phyloP scores from a whole-genome alignment of 1,140 invertebrate species.

The Conus ventricosus region DNA sequence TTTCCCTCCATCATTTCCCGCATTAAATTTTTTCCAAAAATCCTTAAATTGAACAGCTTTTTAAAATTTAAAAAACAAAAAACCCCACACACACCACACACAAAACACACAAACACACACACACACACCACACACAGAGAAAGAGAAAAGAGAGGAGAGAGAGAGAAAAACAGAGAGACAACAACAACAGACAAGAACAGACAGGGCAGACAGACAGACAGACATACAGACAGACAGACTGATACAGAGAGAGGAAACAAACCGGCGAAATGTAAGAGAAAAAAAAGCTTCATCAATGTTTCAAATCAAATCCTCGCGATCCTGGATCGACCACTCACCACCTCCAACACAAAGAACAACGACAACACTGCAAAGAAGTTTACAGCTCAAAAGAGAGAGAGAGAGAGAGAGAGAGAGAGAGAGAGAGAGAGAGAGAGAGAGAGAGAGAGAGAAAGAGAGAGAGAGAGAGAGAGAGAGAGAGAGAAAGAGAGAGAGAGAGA shows the following conservation, averaged over 20 bases:
- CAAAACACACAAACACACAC: neutral
- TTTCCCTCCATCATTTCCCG: too few species aligned
- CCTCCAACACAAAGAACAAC: too few species aligned
- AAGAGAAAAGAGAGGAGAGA: slow-evolving; percentile 19
- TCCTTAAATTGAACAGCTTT: too few species aligned
- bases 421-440: slow-evolving; percentile 34
- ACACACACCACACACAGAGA: slow-evolving; percentile 9
- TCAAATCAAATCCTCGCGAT: too few species aligned
- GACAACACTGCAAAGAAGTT: too few species aligned
- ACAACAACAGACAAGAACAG: slow-evolving; percentile 6
- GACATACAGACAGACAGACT: slow-evolving; percentile 28
- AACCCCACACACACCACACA: slow-evolving; percentile 11
- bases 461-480: slow-evolving; percentile 30
- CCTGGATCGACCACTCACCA: too few species aligned
- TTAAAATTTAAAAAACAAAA: too few species aligned
- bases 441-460: slow-evolving; percentile 22
- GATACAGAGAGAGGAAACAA: neutral
- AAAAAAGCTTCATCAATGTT: too few species aligned
- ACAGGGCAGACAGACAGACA: neutral
- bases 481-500: neutral
- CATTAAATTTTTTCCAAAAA: too few species aligned
- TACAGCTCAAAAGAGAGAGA: neutral
- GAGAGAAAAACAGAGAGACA: slow-evolving; percentile 33
- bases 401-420: slow-evolving; percentile 21
- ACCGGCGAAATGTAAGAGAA: too few species aligned